Conservation (phyloP, 2,888 invertebrate genomes). For the Macrosiphum euphorbiae region DNA sequence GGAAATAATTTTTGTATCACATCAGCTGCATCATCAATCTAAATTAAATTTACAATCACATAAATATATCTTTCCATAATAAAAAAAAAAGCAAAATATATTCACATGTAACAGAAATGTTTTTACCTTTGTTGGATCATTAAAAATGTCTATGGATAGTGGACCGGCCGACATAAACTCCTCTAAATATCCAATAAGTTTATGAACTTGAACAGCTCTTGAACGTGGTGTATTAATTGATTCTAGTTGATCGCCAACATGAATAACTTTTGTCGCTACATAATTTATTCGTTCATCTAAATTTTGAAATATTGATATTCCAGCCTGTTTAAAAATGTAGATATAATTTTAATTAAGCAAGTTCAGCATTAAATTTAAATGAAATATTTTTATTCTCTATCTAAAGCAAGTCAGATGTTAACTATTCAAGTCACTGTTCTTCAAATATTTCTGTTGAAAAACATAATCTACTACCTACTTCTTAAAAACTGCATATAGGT, state of each 20-base stretch:
- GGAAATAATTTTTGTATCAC: conserved; percentile 96
- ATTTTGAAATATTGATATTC: conserved; percentile 90
- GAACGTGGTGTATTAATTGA: conserved; percentile 95
- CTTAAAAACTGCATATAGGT: background rate
- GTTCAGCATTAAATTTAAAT: background rate
- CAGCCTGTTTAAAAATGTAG: conserved; percentile 74
- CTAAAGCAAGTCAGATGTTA: background rate
- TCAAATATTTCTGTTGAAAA: background rate
- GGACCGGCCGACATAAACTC: conserved; percentile 76
- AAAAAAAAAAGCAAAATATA: background rate
- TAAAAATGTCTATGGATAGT: conserved; percentile 87
- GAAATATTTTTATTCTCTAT: background rate
- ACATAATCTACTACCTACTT: background rate
- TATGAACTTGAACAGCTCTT: conserved; percentile 94
- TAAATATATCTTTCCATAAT: conserved; percentile 65
- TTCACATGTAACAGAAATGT: background rate
- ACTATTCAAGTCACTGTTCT: background rate
- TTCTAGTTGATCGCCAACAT: conserved; percentile 98
- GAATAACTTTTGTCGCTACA: conserved; percentile 97
- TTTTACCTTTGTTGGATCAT: conserved; percentile 82
- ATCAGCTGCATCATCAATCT: conserved; percentile 96
- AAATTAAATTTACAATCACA: conserved; percentile 66
- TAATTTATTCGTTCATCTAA: conserved; percentile 96
- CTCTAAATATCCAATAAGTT: conserved; percentile 77
- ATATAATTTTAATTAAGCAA: background rate